Percentiles rank a stretch among this genome's conserved stretches.
Evolutionary conservation across 2,113 vertebrate species (phyloP).

Genomic region (Octodon degus): DNA sequence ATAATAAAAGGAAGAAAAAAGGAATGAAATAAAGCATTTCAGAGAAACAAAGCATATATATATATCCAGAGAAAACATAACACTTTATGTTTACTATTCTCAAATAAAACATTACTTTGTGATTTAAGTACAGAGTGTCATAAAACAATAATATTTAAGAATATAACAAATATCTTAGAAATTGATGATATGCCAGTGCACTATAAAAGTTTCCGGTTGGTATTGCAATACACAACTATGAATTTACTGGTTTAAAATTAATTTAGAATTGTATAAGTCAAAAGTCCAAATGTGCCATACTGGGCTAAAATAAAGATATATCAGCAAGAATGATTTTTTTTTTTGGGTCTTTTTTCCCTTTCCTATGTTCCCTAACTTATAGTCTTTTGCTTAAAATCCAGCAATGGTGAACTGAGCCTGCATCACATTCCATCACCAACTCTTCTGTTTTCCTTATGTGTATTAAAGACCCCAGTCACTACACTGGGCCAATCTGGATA

Average conservation of each 20-base stretch:
- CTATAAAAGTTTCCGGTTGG: background rate
- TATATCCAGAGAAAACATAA: background rate
- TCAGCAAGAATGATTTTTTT: background rate
- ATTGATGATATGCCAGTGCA: constrained; percentile 22
- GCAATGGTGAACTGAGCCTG: background rate
- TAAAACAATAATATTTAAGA: background rate
- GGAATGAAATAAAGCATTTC: constrained; percentile 36
- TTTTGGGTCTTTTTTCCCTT: background rate
- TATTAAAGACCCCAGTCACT: background rate
- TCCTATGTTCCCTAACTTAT: background rate
- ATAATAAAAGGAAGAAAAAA: background rate
- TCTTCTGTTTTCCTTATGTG: background rate
- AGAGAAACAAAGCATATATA: constrained; percentile 4
- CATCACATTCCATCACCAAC: background rate
- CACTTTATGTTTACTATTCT: background rate
- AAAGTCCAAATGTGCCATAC: background rate
- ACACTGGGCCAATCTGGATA: background rate
- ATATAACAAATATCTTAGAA: background rate
- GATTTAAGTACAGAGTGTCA: background rate
- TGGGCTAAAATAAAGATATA: background rate
- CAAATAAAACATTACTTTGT: constrained; percentile 21
- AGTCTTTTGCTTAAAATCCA: background rate
- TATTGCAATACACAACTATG: background rate
- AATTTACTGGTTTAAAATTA: constrained; percentile 27
- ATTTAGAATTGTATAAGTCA: background rate